Evolutionary conservation across 2,888 invertebrate genomes (phyloP).

Genomic region (Drosophila ustulata): DNA sequence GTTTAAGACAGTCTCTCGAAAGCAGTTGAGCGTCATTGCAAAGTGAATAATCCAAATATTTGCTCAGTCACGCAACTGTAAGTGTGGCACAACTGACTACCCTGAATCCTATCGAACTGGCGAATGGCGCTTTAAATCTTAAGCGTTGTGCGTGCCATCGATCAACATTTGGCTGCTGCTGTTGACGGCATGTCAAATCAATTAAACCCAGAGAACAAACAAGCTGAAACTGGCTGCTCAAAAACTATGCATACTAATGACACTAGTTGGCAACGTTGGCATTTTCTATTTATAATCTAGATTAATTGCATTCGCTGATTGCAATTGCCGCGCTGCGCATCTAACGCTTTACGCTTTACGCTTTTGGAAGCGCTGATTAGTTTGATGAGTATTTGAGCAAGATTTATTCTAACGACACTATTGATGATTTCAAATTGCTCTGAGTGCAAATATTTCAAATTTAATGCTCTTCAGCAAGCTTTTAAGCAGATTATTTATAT

Average conservation of each 20-base stretch:
- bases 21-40: slow-evolving; percentile 6
- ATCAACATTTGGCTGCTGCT: slow-evolving; percentile 32
- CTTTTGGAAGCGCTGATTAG: not conserved
- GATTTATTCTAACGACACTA: not conserved
- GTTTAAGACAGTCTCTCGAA: slow-evolving; percentile 14
- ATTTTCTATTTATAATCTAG: not conserved
- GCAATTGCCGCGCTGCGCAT: not conserved
- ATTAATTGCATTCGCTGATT: not conserved
- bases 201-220: slow-evolving; percentile 23
- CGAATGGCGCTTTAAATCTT: slow-evolving; percentile 4
- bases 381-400: not conserved
- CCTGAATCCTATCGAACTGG: not conserved
- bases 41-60: slow-evolving; percentile 37
- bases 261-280: not conserved
- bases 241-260: slow-evolving; percentile 9
- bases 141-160: slow-evolving; percentile 8
- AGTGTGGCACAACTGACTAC: not conserved
- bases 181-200: slow-evolving; percentile 19
- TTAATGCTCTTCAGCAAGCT: too few relatives aligned
- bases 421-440: too few relatives aligned
- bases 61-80: slow-evolving; percentile 11
- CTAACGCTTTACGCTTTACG: not conserved
- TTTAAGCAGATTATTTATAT: too few relatives aligned
- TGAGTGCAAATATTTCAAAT: too few relatives aligned
- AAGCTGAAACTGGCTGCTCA: not conserved